Percentiles rank a stretch among this genome's conserved stretches.
These are phyloP conservation scores for Eulithis prunata DNA, from an alignment of 2,888 invertebrate genomes.

Conservation along the genomic window DNA sequence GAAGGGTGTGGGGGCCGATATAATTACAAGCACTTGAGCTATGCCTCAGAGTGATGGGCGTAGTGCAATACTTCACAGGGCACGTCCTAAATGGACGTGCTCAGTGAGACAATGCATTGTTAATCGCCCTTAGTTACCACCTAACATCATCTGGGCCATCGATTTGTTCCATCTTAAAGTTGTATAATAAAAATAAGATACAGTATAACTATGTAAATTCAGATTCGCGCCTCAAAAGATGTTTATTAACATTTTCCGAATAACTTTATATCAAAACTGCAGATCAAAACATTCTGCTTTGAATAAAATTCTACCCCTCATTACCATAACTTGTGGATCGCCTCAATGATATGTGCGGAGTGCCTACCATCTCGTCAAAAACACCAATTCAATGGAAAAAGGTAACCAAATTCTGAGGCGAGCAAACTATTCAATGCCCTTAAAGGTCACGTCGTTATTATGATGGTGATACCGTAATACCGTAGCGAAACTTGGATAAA, in stretches of 20 bases:
- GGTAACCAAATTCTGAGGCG: conserved; percentile 44
- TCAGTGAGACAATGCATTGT: too few relatives aligned
- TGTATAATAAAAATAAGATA: neutral
- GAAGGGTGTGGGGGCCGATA: too few relatives aligned
- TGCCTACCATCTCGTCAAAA: conserved; percentile 20
- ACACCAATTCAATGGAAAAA: conserved; percentile 56
- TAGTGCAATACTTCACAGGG: too few relatives aligned
- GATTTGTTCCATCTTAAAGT: too few relatives aligned
- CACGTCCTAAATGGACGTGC: too few relatives aligned
- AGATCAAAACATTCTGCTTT: conserved; percentile 24
- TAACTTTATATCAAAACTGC: conserved; percentile 23
- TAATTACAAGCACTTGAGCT: too few relatives aligned
- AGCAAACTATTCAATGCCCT: conserved; percentile 19
- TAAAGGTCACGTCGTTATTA: conserved; percentile 20
- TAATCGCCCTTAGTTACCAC: too few relatives aligned
- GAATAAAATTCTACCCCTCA: conserved; percentile 29
- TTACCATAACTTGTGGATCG: conserved; percentile 26
- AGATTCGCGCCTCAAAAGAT: conserved; percentile 12
- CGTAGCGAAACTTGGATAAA: neutral
- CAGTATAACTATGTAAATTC: neutral
- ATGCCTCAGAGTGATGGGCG: too few relatives aligned
- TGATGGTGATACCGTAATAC: conserved; percentile 1
- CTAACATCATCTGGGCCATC: too few relatives aligned
- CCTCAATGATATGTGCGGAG: conserved; percentile 26
- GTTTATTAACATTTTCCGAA: conserved; percentile 14